Conservation (phyloP, 92 coral and sea anemone genomes). For the Isaurus tuberculatus region DNA sequence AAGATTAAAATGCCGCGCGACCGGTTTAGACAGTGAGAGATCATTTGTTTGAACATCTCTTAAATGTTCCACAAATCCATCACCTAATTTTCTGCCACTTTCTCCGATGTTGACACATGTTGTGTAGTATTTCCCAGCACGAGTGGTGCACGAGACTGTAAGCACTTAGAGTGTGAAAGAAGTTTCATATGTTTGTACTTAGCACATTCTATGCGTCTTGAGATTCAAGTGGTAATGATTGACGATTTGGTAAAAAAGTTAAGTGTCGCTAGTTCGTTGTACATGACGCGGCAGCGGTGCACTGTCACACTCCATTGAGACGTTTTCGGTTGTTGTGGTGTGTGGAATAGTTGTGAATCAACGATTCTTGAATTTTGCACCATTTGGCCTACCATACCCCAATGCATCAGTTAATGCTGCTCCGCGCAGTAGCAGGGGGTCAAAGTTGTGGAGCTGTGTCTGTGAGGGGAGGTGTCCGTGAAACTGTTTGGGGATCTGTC, state of each 20-base stretch:
- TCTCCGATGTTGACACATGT: neutral
- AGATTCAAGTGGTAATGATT: neutral
- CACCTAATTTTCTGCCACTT: too few relatives aligned
- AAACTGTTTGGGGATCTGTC: conserved; percentile 5
- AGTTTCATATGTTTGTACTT: neutral
- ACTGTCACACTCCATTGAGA: neutral
- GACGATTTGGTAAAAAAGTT: neutral
- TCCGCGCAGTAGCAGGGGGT: conserved; percentile 3
- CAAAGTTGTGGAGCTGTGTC: neutral
- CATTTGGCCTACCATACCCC: too few relatives aligned
- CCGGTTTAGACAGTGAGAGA: too few relatives aligned
- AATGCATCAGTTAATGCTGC: conserved; percentile 29
- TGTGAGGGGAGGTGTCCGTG: conserved; percentile 17
- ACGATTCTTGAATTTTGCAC: too few relatives aligned
- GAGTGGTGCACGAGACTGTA: neutral
- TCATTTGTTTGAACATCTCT: too few relatives aligned
- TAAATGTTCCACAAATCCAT: too few relatives aligned
- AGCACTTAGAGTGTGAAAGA: neutral
- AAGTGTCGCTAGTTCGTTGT: neutral
- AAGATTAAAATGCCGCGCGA: too few relatives aligned
- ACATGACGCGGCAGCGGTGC: neutral
- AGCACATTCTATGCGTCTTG: neutral
- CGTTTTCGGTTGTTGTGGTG: neutral
- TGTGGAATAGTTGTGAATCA: neutral
- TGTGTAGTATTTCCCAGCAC: neutral